A percentile compares a stretch with the other conserved stretches of the same genome.
These are phyloP conservation scores for Imbricaverruca yamaguchii DNA, from an alignment of 2,888 invertebrate species.

Conservation along the genomic window DNA sequence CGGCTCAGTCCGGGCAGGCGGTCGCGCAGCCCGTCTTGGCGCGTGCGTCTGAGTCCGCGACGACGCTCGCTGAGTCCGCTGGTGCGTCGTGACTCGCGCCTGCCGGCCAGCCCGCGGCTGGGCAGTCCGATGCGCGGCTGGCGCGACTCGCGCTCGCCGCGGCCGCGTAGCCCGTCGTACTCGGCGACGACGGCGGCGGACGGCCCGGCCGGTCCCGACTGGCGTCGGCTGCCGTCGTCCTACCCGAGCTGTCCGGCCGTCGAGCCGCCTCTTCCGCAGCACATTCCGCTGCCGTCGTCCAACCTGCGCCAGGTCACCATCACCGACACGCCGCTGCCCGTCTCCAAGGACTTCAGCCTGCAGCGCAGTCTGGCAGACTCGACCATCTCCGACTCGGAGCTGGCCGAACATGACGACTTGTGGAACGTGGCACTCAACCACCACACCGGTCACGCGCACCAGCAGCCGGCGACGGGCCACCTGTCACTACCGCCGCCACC, in stretches of 20 bases:
- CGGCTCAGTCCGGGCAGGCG: neutral
- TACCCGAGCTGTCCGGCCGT: neutral
- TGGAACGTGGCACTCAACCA: slow-evolving; percentile 25
- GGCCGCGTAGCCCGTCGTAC: neutral
- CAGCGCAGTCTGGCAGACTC: slow-evolving; percentile 43
- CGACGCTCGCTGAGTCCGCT: neutral
- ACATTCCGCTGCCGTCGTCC: slow-evolving; percentile 16
- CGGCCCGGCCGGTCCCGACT: neutral
- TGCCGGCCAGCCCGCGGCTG: neutral
- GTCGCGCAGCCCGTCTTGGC: neutral
- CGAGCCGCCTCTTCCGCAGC: neutral
- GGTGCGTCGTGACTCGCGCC: neutral
- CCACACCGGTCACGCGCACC: slow-evolving; percentile 27
- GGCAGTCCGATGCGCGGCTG: neutral
- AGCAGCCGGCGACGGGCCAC: slow-evolving; percentile 16
- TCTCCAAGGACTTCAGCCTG: slow-evolving; percentile 1
- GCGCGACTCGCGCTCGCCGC: too few species aligned
- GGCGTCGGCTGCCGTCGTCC: slow-evolving; percentile 9
- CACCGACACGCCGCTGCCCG: neutral
- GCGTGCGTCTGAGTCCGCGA: neutral
- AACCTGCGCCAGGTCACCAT: slow-evolving; percentile 5
- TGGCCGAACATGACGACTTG: slow-evolving; percentile 34
- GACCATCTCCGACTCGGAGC: slow-evolving; percentile 49
- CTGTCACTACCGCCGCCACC: slow-evolving; percentile 20
- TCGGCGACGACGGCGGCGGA: neutral